Evolutionary conservation across 2,113 vertebrate genomes (phyloP), one percentile per base, ranked within the genome.

Genomic region (Carettochelys insculpta): DNA sequence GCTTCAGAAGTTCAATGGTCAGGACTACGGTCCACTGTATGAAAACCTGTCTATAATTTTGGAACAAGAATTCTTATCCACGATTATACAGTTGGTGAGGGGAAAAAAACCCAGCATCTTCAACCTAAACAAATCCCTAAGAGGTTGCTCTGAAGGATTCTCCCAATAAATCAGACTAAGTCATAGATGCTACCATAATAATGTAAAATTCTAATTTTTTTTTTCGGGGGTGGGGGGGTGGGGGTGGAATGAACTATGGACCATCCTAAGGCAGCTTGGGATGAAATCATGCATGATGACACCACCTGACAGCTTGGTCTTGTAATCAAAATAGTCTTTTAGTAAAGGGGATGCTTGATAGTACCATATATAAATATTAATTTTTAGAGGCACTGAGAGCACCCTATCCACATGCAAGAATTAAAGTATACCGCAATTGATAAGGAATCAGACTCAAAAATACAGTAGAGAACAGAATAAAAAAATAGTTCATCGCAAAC

Each of bases 221-320:
- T 85, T 29, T n/a, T n/a, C n/a, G n/a, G n/a, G n/a, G n/a, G n/a
- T n/a, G n/a, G n/a, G n/a, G n/a, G n/a, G n/a, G n/a, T n/a, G n/a
- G n/a, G n/a, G n/a, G n/a, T n/a, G n/a, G n/a, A n/a, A n/a, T 90
- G 48, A n/a, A 56, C 68, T 90, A 61, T 79, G 58, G n/a, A 92
- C 16, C 13, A 88, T 90, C 90, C 56, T 34, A 93, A 92, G 65
- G n/a, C 88, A 91, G 82, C 77, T 43, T 50, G 65, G 4, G 53
- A 29, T 77, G 58, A 81, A 34, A 83, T 83, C 77, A 91, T 77
- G 78, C 77, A 87, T 25, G 5, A 34, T 0, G 1, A 73, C 27
- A 68, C 47, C 88, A 92, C 95, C 53, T 87, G 90, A 84, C 88
- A 95, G 92, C 68, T 93, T 51, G 91, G 88, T 83, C 91, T 92